Evolutionary conservation across 2,113 vertebrate genomes (phyloP).

Genomic region (Oryzias javanicus): DNA sequence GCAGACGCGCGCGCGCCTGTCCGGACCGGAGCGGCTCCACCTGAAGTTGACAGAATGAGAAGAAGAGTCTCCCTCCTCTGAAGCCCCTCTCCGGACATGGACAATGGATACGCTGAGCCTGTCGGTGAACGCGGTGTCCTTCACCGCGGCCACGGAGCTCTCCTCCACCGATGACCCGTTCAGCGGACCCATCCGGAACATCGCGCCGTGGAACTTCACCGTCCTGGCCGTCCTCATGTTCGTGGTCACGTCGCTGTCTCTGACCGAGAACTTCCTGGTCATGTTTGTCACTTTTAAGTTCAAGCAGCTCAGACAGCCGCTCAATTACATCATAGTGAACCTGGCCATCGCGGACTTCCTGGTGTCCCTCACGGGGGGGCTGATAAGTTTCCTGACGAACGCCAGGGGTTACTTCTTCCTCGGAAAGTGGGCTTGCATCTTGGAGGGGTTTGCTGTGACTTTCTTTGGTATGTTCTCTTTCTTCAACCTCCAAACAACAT

Average conservation of each 20-base stretch:
- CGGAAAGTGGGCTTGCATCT: slow-evolving; percentile 84
- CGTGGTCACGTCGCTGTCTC: slow-evolving; percentile 81
- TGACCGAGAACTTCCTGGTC: slow-evolving; percentile 86
- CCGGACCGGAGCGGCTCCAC: slow-evolving; percentile 4
- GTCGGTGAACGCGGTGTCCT: slow-evolving; percentile 73
- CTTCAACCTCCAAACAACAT: neutral
- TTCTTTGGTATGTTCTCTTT: slow-evolving; percentile 84
- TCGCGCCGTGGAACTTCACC: slow-evolving; percentile 87
- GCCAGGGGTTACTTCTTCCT: slow-evolving; percentile 88
- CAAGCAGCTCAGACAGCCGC: slow-evolving; percentile 84
- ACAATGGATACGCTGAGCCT: slow-evolving; percentile 72
- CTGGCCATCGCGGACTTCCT: slow-evolving; percentile 88
- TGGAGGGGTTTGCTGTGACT: slow-evolving; percentile 90
- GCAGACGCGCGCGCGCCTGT: slow-evolving; percentile 3
- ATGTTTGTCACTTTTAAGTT: slow-evolving; percentile 88
- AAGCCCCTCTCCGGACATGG: slow-evolving; percentile 25
- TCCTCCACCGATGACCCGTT: slow-evolving; percentile 75
- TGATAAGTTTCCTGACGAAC: slow-evolving; percentile 86
- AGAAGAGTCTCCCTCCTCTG: slow-evolving; percentile 4
- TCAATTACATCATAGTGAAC: slow-evolving; percentile 91
- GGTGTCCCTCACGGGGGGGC: slow-evolving; percentile 83
- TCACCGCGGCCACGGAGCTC: slow-evolving; percentile 56
- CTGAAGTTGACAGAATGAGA: slow-evolving; percentile 37
- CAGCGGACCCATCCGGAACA: slow-evolving; percentile 64
- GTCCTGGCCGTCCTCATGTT: slow-evolving; percentile 85